phyloP scores from a whole-genome alignment of 2,113 vertebrate species.

The Phylloscopus trochilus region DNA sequence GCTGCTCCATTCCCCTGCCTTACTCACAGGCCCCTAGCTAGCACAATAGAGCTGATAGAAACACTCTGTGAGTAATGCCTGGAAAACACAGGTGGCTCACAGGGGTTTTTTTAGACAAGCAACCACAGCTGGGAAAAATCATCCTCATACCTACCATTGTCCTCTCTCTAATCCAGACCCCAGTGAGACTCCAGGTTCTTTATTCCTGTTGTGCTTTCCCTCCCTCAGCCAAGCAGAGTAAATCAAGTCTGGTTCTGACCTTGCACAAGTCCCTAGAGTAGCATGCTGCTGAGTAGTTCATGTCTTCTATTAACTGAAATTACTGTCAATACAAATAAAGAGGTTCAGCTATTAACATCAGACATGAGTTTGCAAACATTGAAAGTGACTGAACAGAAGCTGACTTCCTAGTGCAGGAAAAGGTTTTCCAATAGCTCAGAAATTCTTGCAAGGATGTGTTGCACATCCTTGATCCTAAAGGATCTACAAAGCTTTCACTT shows the following conservation, averaged over 20 bases:
- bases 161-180: neutral
- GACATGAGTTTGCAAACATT: neutral
- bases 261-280: conserved; percentile 10
- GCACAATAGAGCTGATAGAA: neutral
- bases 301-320: conserved; percentile 47
- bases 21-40: neutral
- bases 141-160: neutral
- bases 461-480: neutral
- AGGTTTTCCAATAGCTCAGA: neutral
- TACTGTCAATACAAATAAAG: conserved; percentile 51
- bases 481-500: neutral
- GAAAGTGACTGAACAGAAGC: neutral
- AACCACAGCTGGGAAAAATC: neutral
- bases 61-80: neutral
- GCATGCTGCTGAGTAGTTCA: neutral
- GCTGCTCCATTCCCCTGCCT: neutral
- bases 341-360: conserved; percentile 3
- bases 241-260: neutral
- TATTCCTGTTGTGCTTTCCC: neutral
- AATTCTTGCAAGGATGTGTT: neutral
- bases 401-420: neutral
- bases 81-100: neutral
- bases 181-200: neutral
- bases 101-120: neutral
- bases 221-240: neutral